Conservation (phyloP, 2,888 invertebrate species). For the Tetramorium bicarinatum region DNA sequence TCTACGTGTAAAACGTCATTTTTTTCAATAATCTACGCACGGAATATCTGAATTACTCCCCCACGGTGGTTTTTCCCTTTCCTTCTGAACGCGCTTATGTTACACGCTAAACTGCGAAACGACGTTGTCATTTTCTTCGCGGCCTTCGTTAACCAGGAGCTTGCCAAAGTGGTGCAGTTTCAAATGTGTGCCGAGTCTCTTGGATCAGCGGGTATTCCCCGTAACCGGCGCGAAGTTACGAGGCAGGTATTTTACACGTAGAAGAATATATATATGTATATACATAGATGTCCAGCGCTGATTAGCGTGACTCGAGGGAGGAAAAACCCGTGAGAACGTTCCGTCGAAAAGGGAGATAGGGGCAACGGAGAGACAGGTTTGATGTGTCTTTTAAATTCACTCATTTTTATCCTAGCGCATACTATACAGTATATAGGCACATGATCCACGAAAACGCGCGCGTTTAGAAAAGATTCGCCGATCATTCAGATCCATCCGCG, state of each 20-base stretch:
- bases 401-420: constrained; percentile 4
- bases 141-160: background rate
- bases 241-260: constrained; percentile 19
- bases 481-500: background rate
- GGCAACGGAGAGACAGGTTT: background rate
- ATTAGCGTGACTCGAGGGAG: background rate
- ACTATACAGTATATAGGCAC: constrained; percentile 36
- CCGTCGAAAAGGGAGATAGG: background rate
- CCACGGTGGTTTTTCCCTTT: background rate
- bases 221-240: background rate
- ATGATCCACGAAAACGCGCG: constrained; percentile 22
- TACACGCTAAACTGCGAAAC: background rate
- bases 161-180: constrained; percentile 11
- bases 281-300: constrained; percentile 15
- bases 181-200: background rate
- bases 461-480: background rate
- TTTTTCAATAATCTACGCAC: background rate
- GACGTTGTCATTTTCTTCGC: background rate
- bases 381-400: constrained; percentile 21
- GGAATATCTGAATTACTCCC: background rate
- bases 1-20: constrained; percentile 11
- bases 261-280: background rate
- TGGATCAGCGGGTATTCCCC: background rate
- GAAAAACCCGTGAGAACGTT: background rate
- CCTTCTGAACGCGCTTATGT: background rate